Base-by-base conservation (phyloP, 2,888 invertebrate species). In the Aromia moschata region DNA sequence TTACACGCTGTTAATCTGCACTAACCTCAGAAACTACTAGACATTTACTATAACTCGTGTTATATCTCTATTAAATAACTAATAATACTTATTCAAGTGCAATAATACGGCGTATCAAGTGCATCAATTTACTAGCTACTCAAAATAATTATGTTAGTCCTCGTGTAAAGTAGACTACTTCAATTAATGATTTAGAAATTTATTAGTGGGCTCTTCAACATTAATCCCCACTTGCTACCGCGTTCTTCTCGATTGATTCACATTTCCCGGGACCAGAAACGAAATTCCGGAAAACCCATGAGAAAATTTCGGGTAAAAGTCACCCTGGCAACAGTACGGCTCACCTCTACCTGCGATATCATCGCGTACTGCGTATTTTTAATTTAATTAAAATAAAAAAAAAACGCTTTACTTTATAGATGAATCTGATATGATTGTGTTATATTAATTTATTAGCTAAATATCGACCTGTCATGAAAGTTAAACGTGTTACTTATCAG, bases 131-230 rank as follows among this genome's bases (percentile, higher is more conserved):
- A 41, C 41, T 31, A 52, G 52, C 60, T 65, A 63, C 65, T 65
- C 60, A 58, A 61, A 51, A 57, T 63, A 55, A 65, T 60, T 56
- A 60, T 56, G 44, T 47, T 60, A 64, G 65, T 58, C 56, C 64
- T 67, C 56, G 61, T 67, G 59, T 65, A 61, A 58, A 60, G 65
- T 63, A 62, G 55, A 57, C 53, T 63, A 64, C 64, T 65, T 63
- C 67, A 67, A 59, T 58, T 62, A 61, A 66, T 64, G 62, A 61
- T 65, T 56, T 67, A 54, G 60, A 60, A 54, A 54, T 52, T 52
- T 38, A 54, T 62, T 62, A 49, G 20, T 53, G 57, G 54, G 45
- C 67, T 67, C 67, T 67, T 60, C 62, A 66, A 59, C 45, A 56
- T 62, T 62, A 67, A 62, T 61, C 64, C 64, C 46, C 30, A 64